These are phyloP conservation scores for Daktulosphaira vitifoliae DNA, from an alignment of 1,140 invertebrate genomes.

Conservation along the genomic window DNA sequence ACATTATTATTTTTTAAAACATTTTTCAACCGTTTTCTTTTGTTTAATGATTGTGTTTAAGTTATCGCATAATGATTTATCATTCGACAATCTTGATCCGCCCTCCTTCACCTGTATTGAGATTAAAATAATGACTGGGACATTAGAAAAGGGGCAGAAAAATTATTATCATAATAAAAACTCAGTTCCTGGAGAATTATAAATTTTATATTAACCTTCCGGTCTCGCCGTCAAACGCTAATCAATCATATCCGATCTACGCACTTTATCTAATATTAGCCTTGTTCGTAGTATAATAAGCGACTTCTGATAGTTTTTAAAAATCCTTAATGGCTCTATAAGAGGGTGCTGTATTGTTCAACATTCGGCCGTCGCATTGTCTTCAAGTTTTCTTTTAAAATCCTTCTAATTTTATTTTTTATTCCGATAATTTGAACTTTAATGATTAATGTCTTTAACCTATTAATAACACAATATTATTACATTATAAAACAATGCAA, in stretches of 20 bases:
- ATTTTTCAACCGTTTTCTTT: not conserved
- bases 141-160: constrained; percentile 5
- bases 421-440: not conserved
- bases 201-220: not conserved
- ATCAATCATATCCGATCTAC: constrained; percentile 21
- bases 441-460: not conserved
- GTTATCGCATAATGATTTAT: constrained; percentile 10
- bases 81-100: constrained; percentile 9
- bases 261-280: constrained; percentile 26
- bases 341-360: constrained; percentile 22
- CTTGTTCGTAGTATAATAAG: constrained; percentile 5
- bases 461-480: no score
- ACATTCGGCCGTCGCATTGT: constrained; percentile 8
- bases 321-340: constrained; percentile 20
- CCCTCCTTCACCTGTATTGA: not conserved
- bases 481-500: no score
- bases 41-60: not conserved
- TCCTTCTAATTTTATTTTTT: not conserved
- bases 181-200: not conserved
- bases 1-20: not conserved
- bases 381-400: not conserved
- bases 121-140: constrained; percentile 19
- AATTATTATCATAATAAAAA: constrained; percentile 12
- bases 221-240: not conserved
- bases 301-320: constrained; percentile 22